Conservation (phyloP, 2,797 vertebrate genomes). For the Antennarius maculatus region DNA sequence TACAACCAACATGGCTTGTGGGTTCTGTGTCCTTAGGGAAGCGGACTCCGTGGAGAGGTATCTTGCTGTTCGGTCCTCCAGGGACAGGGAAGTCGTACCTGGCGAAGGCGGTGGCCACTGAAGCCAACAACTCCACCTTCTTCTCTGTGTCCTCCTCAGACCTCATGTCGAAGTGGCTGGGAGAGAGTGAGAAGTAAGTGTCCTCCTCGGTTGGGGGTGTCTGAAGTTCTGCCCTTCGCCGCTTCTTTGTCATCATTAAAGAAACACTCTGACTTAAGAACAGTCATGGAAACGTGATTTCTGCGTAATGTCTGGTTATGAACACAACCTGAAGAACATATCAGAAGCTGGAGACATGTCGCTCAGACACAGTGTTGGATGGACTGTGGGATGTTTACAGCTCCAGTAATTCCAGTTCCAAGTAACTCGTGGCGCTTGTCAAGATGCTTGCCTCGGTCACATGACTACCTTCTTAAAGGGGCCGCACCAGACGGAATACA, state of each 20-base stretch:
- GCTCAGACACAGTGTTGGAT: neutral
- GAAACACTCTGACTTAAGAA: neutral
- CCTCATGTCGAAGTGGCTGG: conserved; percentile 96
- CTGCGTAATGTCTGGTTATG: too few species aligned
- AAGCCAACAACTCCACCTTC: conserved; percentile 98
- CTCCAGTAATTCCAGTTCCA: neutral
- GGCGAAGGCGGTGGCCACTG: conserved; percentile 96
- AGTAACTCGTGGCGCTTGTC: too few species aligned
- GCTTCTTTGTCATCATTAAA: neutral
- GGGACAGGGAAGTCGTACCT: conserved; percentile 97
- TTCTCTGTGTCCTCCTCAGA: conserved; percentile 97
- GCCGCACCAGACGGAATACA: too few species aligned
- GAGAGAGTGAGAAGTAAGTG: conserved; percentile 96
- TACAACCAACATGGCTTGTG: neutral
- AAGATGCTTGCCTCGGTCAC: too few species aligned
- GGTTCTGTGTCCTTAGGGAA: conserved; percentile 82
- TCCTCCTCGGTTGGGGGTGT: too few species aligned
- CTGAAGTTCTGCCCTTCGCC: too few species aligned
- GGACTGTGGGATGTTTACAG: neutral
- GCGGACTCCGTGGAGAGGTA: conserved; percentile 95
- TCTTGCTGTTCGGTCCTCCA: conserved; percentile 94
- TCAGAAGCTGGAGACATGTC: too few species aligned
- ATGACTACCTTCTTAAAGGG: too few species aligned
- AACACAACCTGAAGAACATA: too few species aligned
- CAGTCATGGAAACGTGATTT: neutral